phyloP scores from a whole-genome alignment of 2,797 vertebrate genomes.

The Pteronotus mesoamericanus region DNA sequence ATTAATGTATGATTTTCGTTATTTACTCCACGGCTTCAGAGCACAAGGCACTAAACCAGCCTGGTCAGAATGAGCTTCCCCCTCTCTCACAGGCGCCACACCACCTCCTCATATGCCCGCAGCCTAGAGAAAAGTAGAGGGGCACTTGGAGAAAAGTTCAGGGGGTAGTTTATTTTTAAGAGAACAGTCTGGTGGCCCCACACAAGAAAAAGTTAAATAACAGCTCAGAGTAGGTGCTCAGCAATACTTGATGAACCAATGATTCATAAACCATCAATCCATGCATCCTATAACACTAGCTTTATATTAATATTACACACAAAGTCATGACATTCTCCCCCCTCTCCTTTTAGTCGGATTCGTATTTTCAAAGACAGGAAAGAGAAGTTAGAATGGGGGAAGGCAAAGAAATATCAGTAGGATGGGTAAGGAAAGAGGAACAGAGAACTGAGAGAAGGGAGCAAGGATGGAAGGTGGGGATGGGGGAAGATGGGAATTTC shows the following conservation, averaged over 20 bases:
- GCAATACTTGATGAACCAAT: neutral
- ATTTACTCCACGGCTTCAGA: neutral
- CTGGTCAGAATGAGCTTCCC: neutral
- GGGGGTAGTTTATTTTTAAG: neutral
- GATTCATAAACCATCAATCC: neutral
- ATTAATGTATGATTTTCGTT: neutral
- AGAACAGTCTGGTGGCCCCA: neutral
- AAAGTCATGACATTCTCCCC: neutral
- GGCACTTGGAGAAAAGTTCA: too few species aligned
- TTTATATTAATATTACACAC: neutral
- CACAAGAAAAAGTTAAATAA: neutral
- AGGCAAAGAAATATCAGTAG: neutral
- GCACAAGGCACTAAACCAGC: neutral
- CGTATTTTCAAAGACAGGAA: neutral
- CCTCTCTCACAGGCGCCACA: too few species aligned
- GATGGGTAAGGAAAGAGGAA: neutral
- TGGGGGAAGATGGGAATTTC: neutral
- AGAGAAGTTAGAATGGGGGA: neutral
- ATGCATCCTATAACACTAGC: neutral
- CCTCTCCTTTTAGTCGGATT: neutral
- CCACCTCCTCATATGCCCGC: neutral
- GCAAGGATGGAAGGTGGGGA: neutral
- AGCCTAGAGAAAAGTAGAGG: neutral
- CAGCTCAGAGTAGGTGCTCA: neutral
- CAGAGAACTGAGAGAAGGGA: neutral